Percentiles rank a stretch among this genome's conserved stretches.
Evolutionary conservation across 2,113 vertebrate species (phyloP).

Genomic region (Malurus cyaneus): DNA sequence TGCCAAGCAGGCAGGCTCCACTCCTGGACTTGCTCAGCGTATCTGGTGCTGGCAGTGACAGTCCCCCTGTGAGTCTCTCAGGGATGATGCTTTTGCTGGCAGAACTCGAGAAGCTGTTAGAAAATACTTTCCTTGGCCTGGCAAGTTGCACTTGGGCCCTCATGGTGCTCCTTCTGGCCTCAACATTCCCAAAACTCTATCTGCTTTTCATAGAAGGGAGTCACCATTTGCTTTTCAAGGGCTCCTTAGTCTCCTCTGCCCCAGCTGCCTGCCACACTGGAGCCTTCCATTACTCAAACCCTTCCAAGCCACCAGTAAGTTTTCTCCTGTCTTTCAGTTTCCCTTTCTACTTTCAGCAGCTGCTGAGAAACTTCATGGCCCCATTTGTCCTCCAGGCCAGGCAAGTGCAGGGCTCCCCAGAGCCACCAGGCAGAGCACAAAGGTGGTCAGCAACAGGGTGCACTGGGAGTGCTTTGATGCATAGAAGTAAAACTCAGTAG

Average conservation of each 20-base stretch:
- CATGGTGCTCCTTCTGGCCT: neutral
- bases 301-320: neutral
- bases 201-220: neutral
- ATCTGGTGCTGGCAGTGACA: neutral
- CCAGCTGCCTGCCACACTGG: neutral
- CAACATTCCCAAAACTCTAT: neutral
- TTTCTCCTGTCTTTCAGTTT: neutral
- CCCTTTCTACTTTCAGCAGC: neutral
- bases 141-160: neutral
- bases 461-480: neutral
- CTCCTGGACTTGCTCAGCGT: neutral
- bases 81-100: neutral
- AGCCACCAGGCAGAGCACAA: neutral
- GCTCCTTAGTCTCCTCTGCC: neutral
- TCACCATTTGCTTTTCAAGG: neutral
- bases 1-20: neutral
- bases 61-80: neutral
- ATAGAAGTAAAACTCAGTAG: neutral
- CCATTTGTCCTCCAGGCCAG: neutral
- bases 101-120: neutral
- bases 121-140: neutral
- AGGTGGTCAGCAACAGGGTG: neutral
- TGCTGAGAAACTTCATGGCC: neutral
- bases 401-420: neutral
- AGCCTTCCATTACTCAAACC: neutral